These are phyloP conservation scores for Penaeus indicus DNA, from an alignment of 1,140 invertebrate genomes.

Conservation along the genomic window DNA sequence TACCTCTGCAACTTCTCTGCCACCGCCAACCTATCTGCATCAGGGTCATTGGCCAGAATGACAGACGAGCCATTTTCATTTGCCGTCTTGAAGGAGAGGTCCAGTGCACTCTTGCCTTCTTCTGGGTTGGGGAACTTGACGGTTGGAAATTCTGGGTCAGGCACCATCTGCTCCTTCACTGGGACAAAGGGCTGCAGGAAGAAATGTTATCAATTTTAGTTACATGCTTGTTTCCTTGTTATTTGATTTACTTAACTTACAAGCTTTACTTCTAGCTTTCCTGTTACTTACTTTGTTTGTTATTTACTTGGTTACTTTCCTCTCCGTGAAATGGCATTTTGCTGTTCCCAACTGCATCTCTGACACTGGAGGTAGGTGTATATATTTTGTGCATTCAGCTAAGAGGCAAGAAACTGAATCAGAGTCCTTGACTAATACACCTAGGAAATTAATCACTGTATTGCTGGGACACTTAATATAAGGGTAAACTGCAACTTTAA, in stretches of 20 bases:
- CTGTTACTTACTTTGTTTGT: too few relatives aligned
- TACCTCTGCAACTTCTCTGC: conserved; percentile 79
- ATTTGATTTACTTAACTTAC: background rate
- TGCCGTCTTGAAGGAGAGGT: conserved; percentile 88
- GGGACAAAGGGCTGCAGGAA: conserved; percentile 78
- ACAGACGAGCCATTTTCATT: conserved; percentile 79
- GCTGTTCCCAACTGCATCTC: too few relatives aligned
- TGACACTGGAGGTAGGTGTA: too few relatives aligned
- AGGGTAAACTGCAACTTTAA: too few relatives aligned
- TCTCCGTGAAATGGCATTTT: too few relatives aligned
- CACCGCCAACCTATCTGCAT: conserved; percentile 95
- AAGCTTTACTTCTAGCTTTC: background rate
- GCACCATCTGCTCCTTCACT: conserved; percentile 87
- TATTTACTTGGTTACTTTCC: too few relatives aligned
- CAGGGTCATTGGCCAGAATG: conserved; percentile 98
- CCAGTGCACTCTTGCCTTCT: conserved; percentile 90
- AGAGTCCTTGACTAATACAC: too few relatives aligned
- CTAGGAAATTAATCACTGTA: too few relatives aligned
- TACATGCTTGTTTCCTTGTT: background rate
- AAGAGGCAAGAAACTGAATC: too few relatives aligned
- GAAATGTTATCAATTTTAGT: conserved; percentile 4
- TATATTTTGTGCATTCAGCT: too few relatives aligned
- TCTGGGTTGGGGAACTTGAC: conserved; percentile 99
- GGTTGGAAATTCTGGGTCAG: conserved; percentile 97
- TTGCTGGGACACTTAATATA: too few relatives aligned